A percentile compares a stretch with the other conserved stretches of the same genome.
These are phyloP conservation scores for Drosophila nigritarsus DNA, from an alignment of 2,888 invertebrate species.

Conservation along the genomic window DNA sequence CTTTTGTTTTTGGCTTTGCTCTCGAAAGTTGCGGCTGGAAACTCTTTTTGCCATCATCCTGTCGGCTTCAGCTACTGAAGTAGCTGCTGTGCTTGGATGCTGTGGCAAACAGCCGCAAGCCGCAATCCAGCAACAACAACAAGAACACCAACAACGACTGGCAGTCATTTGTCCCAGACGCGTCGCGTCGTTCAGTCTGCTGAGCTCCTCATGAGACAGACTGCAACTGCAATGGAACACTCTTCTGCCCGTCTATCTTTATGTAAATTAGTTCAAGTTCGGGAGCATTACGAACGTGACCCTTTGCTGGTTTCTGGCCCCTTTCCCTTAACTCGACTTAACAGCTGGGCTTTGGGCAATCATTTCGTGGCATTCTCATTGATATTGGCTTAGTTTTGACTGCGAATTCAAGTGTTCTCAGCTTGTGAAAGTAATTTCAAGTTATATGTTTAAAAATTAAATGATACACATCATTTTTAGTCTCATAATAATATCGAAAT, in stretches of 20 bases:
- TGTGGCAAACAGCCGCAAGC: constrained; percentile 61
- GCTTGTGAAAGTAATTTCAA: background rate
- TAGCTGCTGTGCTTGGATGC: constrained; percentile 72
- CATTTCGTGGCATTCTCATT: constrained; percentile 33
- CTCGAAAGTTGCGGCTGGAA: constrained; percentile 40
- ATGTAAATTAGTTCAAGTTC: constrained; percentile 80
- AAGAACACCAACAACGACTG: constrained; percentile 39
- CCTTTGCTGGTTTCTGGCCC: constrained; percentile 31
- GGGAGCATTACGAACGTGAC: constrained; percentile 53
- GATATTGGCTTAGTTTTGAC: constrained; percentile 19
- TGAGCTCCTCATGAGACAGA: constrained; percentile 23
- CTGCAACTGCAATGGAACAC: constrained; percentile 12
- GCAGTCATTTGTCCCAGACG: constrained; percentile 76
- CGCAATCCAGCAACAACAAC: constrained; percentile 4
- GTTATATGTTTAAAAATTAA: background rate
- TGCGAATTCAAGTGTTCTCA: background rate
- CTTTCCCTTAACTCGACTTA: background rate
- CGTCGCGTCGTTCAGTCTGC: constrained; percentile 64
- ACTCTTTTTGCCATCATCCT: constrained; percentile 62
- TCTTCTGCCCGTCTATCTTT: constrained; percentile 42
- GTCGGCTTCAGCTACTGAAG: constrained; percentile 83
- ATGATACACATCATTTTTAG: background rate
- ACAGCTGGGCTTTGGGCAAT: constrained; percentile 31
- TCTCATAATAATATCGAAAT: background rate
- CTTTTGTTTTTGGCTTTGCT: constrained; percentile 55